phyloP scores from a whole-genome alignment of 2,113 vertebrate genomes.

The Megaceryle torquata region DNA sequence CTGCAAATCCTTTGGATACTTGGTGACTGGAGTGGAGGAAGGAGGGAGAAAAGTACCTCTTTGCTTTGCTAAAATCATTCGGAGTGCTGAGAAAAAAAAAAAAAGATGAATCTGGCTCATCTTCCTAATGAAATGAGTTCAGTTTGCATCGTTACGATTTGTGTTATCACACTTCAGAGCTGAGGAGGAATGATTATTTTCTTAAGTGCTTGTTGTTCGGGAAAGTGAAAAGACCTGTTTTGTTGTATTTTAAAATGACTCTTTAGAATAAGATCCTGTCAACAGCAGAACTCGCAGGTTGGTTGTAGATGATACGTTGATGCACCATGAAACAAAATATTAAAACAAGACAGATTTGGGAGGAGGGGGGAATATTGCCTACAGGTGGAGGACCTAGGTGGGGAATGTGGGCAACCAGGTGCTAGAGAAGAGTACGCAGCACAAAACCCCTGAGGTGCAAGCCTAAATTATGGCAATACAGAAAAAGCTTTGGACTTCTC shows the following conservation, averaged over 20 bases:
- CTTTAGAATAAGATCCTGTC: not conserved
- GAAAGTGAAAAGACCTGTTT: not conserved
- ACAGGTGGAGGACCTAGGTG: not conserved
- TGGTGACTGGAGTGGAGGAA: not conserved
- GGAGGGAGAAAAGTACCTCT: not conserved
- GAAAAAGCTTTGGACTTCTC: not conserved
- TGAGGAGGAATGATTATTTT: not conserved
- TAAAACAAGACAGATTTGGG: not conserved
- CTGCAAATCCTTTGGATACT: not conserved
- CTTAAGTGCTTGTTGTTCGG: not conserved
- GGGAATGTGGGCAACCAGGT: rapidly evolving
- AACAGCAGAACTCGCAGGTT: not conserved
- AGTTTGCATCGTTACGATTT: not conserved
- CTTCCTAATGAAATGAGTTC: not conserved
- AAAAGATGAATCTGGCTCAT: not conserved
- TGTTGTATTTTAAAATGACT: not conserved
- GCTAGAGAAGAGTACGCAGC: rapidly evolving
- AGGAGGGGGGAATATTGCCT: not conserved
- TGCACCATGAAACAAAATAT: not conserved
- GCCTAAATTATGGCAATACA: not conserved
- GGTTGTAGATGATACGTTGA: not conserved
- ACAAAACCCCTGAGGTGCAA: rapidly evolving
- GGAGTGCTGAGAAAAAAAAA: not conserved
- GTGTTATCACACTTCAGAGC: not conserved
- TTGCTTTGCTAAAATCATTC: not conserved